Percentiles rank a stretch among this genome's conserved stretches.
Conservation (phyloP, 2,888 invertebrate genomes). For the Romanomermis culicivorax region DNA sequence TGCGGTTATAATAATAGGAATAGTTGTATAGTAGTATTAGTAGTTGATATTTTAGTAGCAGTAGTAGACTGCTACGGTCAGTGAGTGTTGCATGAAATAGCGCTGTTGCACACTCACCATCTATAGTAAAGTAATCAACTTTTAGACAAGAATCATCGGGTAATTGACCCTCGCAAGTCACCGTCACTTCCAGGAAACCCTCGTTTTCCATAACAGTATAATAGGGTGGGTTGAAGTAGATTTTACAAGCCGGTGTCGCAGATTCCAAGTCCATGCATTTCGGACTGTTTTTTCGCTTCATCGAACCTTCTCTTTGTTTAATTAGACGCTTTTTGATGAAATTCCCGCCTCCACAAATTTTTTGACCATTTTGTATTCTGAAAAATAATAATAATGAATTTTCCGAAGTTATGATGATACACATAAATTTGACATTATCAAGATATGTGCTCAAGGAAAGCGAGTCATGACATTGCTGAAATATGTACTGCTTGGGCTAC, state of each 20-base stretch:
- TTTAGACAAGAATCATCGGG: conserved; percentile 48
- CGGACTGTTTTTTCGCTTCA: background rate
- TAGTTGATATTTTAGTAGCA: no score
- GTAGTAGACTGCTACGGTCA: no score
- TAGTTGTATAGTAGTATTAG: no score
- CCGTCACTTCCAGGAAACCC: conserved; percentile 71
- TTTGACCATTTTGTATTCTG: conserved; percentile 71
- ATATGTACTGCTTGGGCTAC: no score
- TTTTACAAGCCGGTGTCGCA: conserved; percentile 35
- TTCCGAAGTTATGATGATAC: no score
- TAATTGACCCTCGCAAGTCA: conserved; percentile 60
- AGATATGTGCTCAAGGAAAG: no score
- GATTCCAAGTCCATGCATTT: conserved; percentile 3
- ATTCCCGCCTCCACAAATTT: conserved; percentile 79
- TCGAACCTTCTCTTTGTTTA: conserved; percentile 25
- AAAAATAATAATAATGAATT: background rate
- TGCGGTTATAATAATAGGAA: no score
- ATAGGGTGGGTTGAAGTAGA: conserved; percentile 85
- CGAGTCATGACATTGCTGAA: no score
- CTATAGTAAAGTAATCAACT: conserved; percentile 62
- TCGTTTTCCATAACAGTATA: conserved; percentile 98
- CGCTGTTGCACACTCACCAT: no score
- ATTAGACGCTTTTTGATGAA: conserved; percentile 61
- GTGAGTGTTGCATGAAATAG: no score
- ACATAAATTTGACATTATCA: no score